Base-by-base conservation (phyloP, 2,113 vertebrate species). In the Carassius auratus region DNA sequence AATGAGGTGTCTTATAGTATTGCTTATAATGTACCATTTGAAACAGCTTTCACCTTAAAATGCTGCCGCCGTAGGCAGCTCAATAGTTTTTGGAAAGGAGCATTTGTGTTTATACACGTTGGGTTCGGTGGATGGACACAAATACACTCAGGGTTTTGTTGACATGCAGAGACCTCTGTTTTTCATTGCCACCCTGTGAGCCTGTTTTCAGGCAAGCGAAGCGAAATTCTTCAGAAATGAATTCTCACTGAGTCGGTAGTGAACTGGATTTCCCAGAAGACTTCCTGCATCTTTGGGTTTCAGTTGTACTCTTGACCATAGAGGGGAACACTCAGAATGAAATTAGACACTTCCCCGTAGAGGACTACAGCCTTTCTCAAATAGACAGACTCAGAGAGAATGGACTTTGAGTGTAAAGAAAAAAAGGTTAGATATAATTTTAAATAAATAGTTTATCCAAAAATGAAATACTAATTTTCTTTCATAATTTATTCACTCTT, bases 221-320 rank as follows among this genome's bases (percentile, higher is more conserved):
- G 59, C 66, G 74, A 71, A 85, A 83, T 88, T 86, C 80, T 71
- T 76, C 64, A 68, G 69, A 77, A 88, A 86, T 86, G 78, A 74
- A 80, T 88, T 88, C 48, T 83, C 30, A 66, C 81, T 17, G 79
- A 83, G 81, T 23, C 76, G 23, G 84, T 59, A 84, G 66, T 76
- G 85, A 50, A 66, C 78, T 82, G 84, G 84, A 80, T 84, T 64
- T 86, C 84, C 87, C 80, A n/a, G 42, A 73, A 77, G 87, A 71
- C 73, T 76, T 85, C 68, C 79, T 8, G 48, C 76, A 50, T 83
- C 75, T 85, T 30, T 3, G 69, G 45, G 69, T 61, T 85, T 85
- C 55, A 86, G 26, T 62, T 83, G 84, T 84, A 76, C 87, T 85
- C 81, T 83, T 79, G 84, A 86, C 87, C 84, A 80, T 76, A 66